Conservation (phyloP, 2,797 vertebrate genomes). For the Sylvilagus floridanus region DNA sequence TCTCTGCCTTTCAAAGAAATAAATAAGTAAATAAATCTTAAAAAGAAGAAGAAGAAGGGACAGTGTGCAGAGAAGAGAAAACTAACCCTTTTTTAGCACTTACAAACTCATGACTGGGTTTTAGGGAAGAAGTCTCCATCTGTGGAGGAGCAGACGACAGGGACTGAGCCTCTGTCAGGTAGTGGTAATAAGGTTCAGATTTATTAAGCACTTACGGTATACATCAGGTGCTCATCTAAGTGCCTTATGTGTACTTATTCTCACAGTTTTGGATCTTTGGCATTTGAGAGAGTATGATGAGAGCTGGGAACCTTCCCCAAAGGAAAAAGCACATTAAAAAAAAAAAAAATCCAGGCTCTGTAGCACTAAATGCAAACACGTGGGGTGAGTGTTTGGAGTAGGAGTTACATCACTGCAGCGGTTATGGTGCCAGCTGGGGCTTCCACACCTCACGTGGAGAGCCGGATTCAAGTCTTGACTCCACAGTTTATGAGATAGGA, state of each 20-base stretch:
- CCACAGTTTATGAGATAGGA: not conserved
- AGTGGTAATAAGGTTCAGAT: not conserved
- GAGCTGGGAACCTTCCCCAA: slow-evolving; percentile 1
- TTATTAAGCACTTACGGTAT: not conserved
- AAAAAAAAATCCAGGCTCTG: not conserved
- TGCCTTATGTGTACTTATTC: not conserved
- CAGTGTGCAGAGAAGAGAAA: slow-evolving; percentile 3
- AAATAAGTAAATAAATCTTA: not conserved
- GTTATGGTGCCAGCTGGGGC: too few species aligned
- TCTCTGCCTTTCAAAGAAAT: not conserved
- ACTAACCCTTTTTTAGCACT: not conserved
- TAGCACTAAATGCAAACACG: not conserved
- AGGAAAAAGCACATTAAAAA: slow-evolving; percentile 28
- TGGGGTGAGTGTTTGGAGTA: too few species aligned
- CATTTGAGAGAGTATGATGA: slow-evolving; percentile 52
- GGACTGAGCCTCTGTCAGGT: not conserved
- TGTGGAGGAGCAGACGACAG: slow-evolving; percentile 41
- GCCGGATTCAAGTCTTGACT: too few species aligned
- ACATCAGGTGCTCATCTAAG: slow-evolving; percentile 16
- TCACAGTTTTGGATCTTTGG: slow-evolving; percentile 24
- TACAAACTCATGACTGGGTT: not conserved
- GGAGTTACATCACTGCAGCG: too few species aligned
- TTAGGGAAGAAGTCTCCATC: slow-evolving; percentile 11
- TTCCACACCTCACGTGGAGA: too few species aligned
- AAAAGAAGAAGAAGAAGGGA: slow-evolving; percentile 26